Percentiles rank a stretch among this genome's conserved stretches.
phyloP scores from a whole-genome alignment of 2,888 invertebrate genomes.

The Tetragnatha montana region DNA sequence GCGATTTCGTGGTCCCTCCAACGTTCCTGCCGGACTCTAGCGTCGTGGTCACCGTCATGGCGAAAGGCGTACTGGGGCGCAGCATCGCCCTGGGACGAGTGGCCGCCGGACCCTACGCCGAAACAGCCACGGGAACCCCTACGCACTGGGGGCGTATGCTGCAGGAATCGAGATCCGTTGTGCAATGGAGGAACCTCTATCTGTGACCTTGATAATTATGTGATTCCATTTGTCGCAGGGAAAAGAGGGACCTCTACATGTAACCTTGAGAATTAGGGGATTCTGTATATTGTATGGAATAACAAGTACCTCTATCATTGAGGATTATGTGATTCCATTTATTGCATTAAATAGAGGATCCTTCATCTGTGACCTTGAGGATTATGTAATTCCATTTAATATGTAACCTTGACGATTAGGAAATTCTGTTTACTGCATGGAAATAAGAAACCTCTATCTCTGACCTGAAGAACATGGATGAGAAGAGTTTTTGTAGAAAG shows the following conservation, averaged over 20 bases:
- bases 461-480: no score
- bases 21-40: conserved; percentile 73
- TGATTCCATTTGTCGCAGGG: no score
- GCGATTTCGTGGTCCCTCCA: conserved; percentile 73
- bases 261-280: no score
- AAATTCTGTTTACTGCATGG: no score
- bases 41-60: conserved; percentile 74
- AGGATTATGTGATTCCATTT: no score
- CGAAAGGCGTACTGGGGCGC: conserved; percentile 73
- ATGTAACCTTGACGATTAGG: background rate
- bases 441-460: no score
- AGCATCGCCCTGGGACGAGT: conserved; percentile 74
- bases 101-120: conserved; percentile 74
- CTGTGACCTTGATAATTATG: conserved; percentile 5
- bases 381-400: background rate
- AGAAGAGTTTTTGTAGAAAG: no score
- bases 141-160: conserved; percentile 75
- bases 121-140: conserved; percentile 72
- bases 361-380: background rate
- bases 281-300: no score
- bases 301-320: no score
- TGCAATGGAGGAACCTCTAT: conserved; percentile 64
- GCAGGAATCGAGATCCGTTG: conserved; percentile 43
- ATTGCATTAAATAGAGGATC: background rate
- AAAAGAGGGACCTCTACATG: no score